Evolutionary conservation across 2,888 invertebrate genomes (phyloP), one percentile per base, ranked within the genome.

Genomic region (Dryomyza anilis): DNA sequence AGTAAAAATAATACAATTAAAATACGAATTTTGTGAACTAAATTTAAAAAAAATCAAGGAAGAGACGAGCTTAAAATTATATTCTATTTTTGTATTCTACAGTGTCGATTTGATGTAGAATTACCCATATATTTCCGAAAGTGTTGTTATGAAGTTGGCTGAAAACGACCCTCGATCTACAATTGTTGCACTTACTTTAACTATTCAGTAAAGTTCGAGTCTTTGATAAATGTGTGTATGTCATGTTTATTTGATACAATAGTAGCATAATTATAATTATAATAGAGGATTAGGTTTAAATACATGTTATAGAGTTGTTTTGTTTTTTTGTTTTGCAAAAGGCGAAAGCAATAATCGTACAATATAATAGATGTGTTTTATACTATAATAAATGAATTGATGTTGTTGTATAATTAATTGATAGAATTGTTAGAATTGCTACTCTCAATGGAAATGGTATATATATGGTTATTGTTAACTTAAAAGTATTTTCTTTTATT

Each of bases 291-390:
- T 4, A 46, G 30, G 33, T 29, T 55, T 55, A 55, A 55, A 30
- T 33, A 36, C 10, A 55, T 36, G 19, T 23, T 23, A 21, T 55
- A 21, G 21, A 36, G 14, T 39, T 36, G n/a, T n/a, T n/a, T n/a
- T n/a, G n/a, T n/a, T n/a, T n/a, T n/a, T n/a, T n/a, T n/a, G n/a
- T n/a, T n/a, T n/a, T n/a, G 10, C 16, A 55, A 36, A 33, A 36
- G 55, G 36, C 21, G 19, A 39, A 55, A 36, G 36, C 21, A 55
- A 50, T 27, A 55, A 19, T 19, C 19, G 21, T 55, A 36, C 23
- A 4, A 23, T 19, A 52, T 29, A 52, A 50, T 50, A 52, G 30
- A n/a, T 55, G n/a, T 50, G n/a, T 43, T 43, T 43, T 43, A 43
- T 43, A 43, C 16, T 10, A 16, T 25, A 21, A 23, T 14, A 27